Conservation (phyloP, 2,888 invertebrate genomes). For the Barypeithes pellucidus region DNA sequence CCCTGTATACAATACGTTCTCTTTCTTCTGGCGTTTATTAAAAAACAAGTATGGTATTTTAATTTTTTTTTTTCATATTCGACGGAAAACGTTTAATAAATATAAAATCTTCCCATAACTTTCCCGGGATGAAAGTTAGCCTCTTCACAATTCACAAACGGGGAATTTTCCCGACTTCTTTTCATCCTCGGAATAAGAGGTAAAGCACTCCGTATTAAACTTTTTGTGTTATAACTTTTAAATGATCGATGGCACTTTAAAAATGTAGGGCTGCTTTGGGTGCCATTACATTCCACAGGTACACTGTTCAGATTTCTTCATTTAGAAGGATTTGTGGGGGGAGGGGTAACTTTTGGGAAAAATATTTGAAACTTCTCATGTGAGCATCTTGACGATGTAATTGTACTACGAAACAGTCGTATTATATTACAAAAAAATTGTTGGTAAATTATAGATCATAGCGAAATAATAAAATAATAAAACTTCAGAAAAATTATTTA, state of each 20-base stretch:
- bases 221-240: slow-evolving; percentile 6
- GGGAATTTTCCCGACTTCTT: background rate
- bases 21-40: background rate
- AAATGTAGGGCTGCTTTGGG: background rate
- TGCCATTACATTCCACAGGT: background rate
- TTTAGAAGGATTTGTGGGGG: no score
- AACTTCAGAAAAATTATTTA: no score
- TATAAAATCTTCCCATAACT: background rate
- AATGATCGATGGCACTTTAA: slow-evolving; percentile 14
- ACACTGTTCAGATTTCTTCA: no score
- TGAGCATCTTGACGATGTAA: no score
- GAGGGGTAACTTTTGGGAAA: no score
- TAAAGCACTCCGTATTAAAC: slow-evolving; percentile 1
- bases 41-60: background rate
- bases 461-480: no score
- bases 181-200: background rate
- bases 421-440: no score
- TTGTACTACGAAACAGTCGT: no score
- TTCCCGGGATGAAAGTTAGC: background rate
- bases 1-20: no score
- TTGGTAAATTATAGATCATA: no score
- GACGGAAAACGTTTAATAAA: background rate
- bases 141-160: background rate
- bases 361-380: no score
- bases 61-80: background rate